These are phyloP conservation scores for Corythaixoides concolor DNA, from an alignment of 2,113 vertebrate genomes.

Conservation along the genomic window DNA sequence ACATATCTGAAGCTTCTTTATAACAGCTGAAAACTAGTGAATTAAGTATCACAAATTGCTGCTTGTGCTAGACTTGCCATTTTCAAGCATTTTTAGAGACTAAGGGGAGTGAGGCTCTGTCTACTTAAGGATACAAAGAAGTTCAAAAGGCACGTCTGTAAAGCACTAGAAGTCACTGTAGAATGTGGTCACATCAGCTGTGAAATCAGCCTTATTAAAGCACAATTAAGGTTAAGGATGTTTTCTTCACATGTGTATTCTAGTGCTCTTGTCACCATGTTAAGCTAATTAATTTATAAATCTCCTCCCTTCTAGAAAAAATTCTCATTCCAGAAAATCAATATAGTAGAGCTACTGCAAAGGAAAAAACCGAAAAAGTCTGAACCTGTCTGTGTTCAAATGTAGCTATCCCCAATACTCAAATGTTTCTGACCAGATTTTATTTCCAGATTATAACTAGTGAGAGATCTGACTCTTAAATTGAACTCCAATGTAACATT, in stretches of 20 bases:
- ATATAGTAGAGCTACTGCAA: background rate
- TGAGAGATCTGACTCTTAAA: background rate
- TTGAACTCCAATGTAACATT: background rate
- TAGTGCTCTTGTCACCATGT: background rate
- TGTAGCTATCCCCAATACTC: background rate
- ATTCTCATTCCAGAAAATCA: background rate
- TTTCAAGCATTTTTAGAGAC: background rate
- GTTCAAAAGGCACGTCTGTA: background rate
- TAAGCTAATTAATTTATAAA: background rate
- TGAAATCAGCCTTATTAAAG: background rate
- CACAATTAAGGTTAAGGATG: background rate
- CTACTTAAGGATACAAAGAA: background rate
- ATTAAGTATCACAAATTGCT: background rate
- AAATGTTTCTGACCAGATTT: background rate
- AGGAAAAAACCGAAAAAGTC: background rate
- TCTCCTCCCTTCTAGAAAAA: background rate
- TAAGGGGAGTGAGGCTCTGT: background rate
- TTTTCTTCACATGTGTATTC: background rate
- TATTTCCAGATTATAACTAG: background rate
- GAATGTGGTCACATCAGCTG: background rate
- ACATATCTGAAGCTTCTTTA: background rate
- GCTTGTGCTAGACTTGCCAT: background rate
- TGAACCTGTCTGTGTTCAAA: background rate
- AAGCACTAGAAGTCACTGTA: background rate
- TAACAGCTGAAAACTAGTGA: background rate